Evolutionary conservation across 2,113 vertebrate species (phyloP).

Genomic region (Pseudolaguvia tuberculata): DNA sequence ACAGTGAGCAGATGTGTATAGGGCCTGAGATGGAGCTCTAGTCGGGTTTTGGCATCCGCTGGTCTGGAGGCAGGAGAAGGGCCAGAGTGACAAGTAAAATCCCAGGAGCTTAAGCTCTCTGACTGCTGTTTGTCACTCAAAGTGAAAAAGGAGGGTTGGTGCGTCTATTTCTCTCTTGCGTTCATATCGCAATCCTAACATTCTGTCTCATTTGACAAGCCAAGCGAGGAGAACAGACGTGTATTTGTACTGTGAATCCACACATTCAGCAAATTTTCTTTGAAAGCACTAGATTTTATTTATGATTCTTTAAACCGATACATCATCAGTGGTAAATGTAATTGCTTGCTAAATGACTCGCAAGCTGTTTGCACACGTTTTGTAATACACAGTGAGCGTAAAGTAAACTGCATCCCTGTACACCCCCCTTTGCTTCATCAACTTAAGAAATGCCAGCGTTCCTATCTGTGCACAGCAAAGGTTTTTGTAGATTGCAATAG

Average conservation of each 20-base stretch:
- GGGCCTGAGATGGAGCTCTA: not conserved
- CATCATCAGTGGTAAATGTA: not conserved
- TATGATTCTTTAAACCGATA: not conserved
- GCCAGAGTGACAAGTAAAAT: conserved; percentile 31
- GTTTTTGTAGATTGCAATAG: too few species aligned
- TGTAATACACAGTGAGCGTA: not conserved
- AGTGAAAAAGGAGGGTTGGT: conserved; percentile 6
- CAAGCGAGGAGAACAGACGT: conserved; percentile 3
- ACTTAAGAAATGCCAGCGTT: not conserved
- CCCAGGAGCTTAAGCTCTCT: conserved; percentile 29
- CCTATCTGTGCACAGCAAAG: not conserved
- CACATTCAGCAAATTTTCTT: not conserved
- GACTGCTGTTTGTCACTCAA: conserved; percentile 34
- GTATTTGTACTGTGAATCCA: not conserved
- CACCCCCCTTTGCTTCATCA: not conserved
- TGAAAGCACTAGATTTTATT: not conserved
- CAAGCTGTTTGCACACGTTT: not conserved
- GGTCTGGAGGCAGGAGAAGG: conserved; percentile 1
- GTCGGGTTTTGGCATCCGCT: not conserved
- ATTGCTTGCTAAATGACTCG: conserved; percentile 1
- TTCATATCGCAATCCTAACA: conserved; percentile 19
- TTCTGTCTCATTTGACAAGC: conserved; percentile 23
- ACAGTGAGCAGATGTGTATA: too few species aligned
- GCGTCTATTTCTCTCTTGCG: conserved; percentile 2
- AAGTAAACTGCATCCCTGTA: not conserved